Percentiles rank a stretch among this genome's conserved stretches.
Conservation (phyloP, 2,888 invertebrate species). For the Campoplex capitator region DNA sequence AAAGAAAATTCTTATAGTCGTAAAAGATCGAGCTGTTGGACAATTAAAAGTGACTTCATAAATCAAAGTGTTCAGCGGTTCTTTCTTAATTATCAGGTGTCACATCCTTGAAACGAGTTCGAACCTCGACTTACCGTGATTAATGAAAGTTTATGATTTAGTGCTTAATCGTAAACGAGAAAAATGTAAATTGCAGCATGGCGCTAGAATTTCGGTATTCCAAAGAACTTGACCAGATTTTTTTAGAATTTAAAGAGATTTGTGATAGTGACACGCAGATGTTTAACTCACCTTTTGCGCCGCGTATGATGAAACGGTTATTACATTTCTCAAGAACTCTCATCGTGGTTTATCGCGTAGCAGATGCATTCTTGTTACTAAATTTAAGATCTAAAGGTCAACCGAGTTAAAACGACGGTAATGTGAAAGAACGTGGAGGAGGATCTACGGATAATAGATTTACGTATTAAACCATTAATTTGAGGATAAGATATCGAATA, state of each 20-base stretch:
- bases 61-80: too few species aligned
- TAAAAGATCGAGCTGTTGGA: too few species aligned
- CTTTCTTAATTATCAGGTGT: too few species aligned
- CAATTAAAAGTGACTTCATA: too few species aligned
- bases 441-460: neutral
- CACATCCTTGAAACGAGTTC: too few species aligned
- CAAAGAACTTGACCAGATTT: neutral
- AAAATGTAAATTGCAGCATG: too few species aligned
- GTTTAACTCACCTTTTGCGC: neutral
- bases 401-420: neutral
- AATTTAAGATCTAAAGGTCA: neutral
- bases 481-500: slow-evolving; percentile 12
- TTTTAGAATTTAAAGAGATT: neutral
- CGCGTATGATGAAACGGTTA: neutral
- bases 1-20: too few species aligned
- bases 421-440: neutral
- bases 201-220: neutral
- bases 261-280: neutral
- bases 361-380: neutral
- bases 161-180: too few species aligned
- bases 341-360: neutral
- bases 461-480: slow-evolving; percentile 6
- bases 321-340: neutral
- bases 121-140: too few species aligned
- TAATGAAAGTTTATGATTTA: too few species aligned